These are phyloP conservation scores for Caenorhabditis uteleia DNA, from an alignment of 2,888 invertebrate species.

Conservation along the genomic window DNA sequence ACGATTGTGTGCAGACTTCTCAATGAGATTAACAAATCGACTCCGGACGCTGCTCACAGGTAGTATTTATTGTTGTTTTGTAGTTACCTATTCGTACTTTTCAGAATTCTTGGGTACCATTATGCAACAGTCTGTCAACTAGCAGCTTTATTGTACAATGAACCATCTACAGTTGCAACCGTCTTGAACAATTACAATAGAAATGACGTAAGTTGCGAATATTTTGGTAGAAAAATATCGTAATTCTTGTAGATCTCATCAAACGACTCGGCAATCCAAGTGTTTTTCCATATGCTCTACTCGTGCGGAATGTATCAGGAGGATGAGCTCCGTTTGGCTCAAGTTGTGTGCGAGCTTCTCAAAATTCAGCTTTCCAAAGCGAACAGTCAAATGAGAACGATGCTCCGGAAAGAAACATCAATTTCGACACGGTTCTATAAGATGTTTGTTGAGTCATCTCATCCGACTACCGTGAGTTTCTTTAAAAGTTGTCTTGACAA, in stretches of 20 bases:
- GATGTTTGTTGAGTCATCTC: conserved; percentile 85
- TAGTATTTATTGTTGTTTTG: not conserved
- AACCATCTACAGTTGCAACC: conserved; percentile 57
- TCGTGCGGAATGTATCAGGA: conserved; percentile 27
- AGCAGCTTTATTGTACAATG: conserved; percentile 31
- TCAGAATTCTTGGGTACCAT: conserved; percentile 41
- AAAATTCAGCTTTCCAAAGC: conserved; percentile 15
- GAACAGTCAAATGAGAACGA: conserved; percentile 70
- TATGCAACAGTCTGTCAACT: conserved; percentile 40
- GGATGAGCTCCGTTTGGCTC: conserved; percentile 21
- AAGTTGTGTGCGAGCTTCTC: conserved; percentile 16
- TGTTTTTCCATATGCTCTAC: conserved; percentile 21
- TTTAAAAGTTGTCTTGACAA: too few species aligned
- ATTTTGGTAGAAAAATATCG: too few species aligned
- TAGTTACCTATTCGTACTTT: not conserved
- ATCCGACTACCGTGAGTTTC: conserved; percentile 79
- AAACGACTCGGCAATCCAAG: conserved; percentile 20
- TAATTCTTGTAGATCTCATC: conserved; percentile 8
- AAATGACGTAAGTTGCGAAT: conserved; percentile 27
- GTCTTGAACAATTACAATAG: conserved; percentile 47
- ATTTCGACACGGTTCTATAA: conserved; percentile 86
- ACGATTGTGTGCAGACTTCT: conserved; percentile 13
- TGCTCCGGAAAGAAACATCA: conserved; percentile 84
- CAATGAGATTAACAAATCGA: conserved; percentile 16
- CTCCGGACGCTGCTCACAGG: conserved; percentile 26